These are phyloP conservation scores for Ochlodes sylvanus DNA, from an alignment of 2,888 invertebrate genomes.

Conservation along the genomic window DNA sequence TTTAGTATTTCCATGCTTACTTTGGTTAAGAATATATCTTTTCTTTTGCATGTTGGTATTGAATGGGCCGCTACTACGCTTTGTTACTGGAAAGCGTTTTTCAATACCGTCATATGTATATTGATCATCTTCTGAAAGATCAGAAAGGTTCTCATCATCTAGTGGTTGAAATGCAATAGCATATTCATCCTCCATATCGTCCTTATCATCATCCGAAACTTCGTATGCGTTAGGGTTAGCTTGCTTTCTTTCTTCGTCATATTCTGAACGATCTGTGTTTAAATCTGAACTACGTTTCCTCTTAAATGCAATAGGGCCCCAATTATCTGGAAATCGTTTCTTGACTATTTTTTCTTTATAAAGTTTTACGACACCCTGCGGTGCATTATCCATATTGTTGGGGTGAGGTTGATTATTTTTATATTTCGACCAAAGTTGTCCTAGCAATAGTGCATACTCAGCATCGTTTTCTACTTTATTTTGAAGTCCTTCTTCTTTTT, in stretches of 20 bases:
- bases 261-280: constrained; percentile 57
- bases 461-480: constrained; percentile 73
- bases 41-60: constrained; percentile 63
- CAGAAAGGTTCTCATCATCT: constrained; percentile 71
- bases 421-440: constrained; percentile 85
- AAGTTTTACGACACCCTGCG: constrained; percentile 76
- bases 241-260: constrained; percentile 59
- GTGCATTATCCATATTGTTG: constrained; percentile 62
- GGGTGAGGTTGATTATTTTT: constrained; percentile 72
- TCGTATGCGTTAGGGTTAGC: constrained; percentile 66
- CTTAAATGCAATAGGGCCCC: constrained; percentile 82
- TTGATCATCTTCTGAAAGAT: constrained; percentile 71
- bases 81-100: constrained; percentile 88
- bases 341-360: constrained; percentile 78
- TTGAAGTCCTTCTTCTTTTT: constrained; percentile 58
- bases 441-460: constrained; percentile 82
- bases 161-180: constrained; percentile 79
- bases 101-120: constrained; percentile 72
- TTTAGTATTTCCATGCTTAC: constrained; percentile 64
- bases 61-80: constrained; percentile 85
- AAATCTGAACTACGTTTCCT: constrained; percentile 76
- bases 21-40: constrained; percentile 62
- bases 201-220: constrained; percentile 69
- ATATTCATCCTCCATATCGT: constrained; percentile 76
- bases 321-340: constrained; percentile 75